Evolutionary conservation across 2,797 vertebrate genomes (phyloP).

Genomic region (Lateolabrax maculatus): DNA sequence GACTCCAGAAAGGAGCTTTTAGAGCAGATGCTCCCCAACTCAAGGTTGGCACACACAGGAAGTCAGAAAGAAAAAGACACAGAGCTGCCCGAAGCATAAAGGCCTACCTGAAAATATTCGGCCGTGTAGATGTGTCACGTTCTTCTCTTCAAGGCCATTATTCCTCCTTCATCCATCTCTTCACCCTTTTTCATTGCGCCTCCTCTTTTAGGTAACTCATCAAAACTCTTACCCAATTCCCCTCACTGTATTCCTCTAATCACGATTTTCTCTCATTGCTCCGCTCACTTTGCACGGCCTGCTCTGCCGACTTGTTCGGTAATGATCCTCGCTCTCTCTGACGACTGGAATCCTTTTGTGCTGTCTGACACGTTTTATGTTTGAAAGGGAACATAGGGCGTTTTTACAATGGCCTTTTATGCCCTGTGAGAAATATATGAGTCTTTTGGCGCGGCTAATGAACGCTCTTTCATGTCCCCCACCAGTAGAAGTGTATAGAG

Average conservation of each 20-base stretch:
- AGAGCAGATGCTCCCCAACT: slow-evolving; percentile 67
- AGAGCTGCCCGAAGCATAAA: slow-evolving; percentile 43
- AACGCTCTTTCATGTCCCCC: slow-evolving; percentile 81
- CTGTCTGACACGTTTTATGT: slow-evolving; percentile 82
- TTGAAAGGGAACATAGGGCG: slow-evolving; percentile 81
- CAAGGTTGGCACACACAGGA: slow-evolving; percentile 63
- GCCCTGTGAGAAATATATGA: slow-evolving; percentile 84
- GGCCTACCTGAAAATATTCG: slow-evolving; percentile 46
- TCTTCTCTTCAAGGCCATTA: slow-evolving; percentile 30
- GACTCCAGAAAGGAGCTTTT: slow-evolving; percentile 69
- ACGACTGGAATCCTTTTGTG: slow-evolving; percentile 82
- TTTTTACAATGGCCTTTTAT: slow-evolving; percentile 85
- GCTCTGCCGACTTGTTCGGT: slow-evolving; percentile 64
- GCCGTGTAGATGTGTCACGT: neutral
- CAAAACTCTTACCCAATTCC: slow-evolving; percentile 39
- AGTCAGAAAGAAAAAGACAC: slow-evolving; percentile 49
- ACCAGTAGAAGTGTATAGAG: slow-evolving; percentile 75
- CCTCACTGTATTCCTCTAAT: slow-evolving; percentile 57
- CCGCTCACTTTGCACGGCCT: slow-evolving; percentile 49
- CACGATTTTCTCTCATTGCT: slow-evolving; percentile 65
- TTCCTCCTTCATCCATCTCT: slow-evolving; percentile 18
- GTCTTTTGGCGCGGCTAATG: slow-evolving; percentile 81
- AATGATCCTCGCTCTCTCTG: slow-evolving; percentile 77
- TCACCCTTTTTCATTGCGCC: slow-evolving; percentile 3
- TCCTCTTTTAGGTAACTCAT: slow-evolving; percentile 46